Conservation (phyloP, 1,140 invertebrate genomes). For the Tetraneura akinire region DNA sequence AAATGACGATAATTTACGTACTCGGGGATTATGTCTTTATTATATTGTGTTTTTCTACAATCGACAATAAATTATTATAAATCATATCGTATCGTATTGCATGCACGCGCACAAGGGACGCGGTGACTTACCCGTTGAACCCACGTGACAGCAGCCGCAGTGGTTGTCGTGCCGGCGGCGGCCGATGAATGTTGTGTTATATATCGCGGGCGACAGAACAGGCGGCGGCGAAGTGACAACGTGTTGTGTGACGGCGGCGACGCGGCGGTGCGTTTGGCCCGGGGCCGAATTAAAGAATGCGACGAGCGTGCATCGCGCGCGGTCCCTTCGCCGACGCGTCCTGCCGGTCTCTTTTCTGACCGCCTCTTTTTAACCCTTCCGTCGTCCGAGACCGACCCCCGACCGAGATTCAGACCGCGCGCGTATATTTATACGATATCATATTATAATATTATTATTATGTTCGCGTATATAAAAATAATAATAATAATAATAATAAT, state of each 20-base stretch:
- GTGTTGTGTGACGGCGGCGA: conserved; percentile 6
- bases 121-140: background rate
- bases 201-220: background rate
- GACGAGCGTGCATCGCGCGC: background rate
- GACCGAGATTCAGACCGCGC: background rate
- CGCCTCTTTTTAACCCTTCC: conserved; percentile 20
- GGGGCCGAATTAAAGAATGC: conserved; percentile 39
- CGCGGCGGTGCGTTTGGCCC: conserved; percentile 24
- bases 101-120: too few relatives aligned
- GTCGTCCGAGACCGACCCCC: background rate
- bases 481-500: too few relatives aligned
- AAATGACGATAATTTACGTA: too few relatives aligned
- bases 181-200: too few relatives aligned
- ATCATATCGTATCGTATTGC: too few relatives aligned
- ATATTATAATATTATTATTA: too few relatives aligned
- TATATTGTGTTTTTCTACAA: too few relatives aligned
- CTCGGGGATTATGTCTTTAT: too few relatives aligned
- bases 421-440: too few relatives aligned
- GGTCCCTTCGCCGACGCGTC: background rate
- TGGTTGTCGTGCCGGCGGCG: background rate
- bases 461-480: too few relatives aligned
- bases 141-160: too few relatives aligned
- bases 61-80: too few relatives aligned
- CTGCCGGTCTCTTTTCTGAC: background rate
- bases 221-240: background rate